Base-by-base conservation (phyloP, 2,888 invertebrate species). In the Siphonodentalium dalli region DNA sequence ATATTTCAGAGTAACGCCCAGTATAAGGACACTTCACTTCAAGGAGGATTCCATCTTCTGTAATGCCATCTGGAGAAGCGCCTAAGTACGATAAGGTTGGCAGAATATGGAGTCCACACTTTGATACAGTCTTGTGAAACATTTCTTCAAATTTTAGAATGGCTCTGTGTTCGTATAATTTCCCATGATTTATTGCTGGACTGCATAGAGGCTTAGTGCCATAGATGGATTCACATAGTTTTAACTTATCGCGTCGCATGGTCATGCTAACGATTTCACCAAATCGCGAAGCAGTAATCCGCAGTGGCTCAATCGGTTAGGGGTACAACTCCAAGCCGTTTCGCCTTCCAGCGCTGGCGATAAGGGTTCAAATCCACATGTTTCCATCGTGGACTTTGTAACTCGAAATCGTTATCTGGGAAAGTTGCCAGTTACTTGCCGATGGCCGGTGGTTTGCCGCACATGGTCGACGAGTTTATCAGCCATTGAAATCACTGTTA, bases 261-360 rank as follows among this genome's bases (percentile, higher is more conserved):
- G 51, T 59, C 5, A 51, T 8, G 13, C 43, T 42, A 18, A 27
- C 40, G 21, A 64, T 57, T 37, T 62, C 55, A 1, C 64, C 59
- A 44, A 62, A 59, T 20, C 42, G 44, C 7, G 64, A 64, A 9
- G 64, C 64, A 35, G 61, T 61, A 9, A 64, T 27, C 34, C 61
- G 21, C 50, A n/a, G n/a, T n/a, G n/a, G n/a, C n/a, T n/a, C n/a
- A n/a, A n/a, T n/a, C n/a, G n/a, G n/a, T n/a, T n/a, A n/a, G n/a
- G n/a, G n/a, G n/a, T n/a, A n/a, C n/a, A n/a, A n/a, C n/a, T n/a
- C n/a, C n/a, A n/a, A n/a, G n/a, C n/a, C n/a, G n/a, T n/a, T n/a
- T n/a, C n/a, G n/a, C n/a, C n/a, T n/a, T n/a, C n/a, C n/a, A n/a
- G n/a, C n/a, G n/a, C n/a, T n/a, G n/a, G n/a, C n/a, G n/a, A n/a